Percentiles rank a stretch among this genome's conserved stretches.
Evolutionary conservation across 2,797 vertebrate genomes (phyloP).

Genomic region (Spinus pinus): DNA sequence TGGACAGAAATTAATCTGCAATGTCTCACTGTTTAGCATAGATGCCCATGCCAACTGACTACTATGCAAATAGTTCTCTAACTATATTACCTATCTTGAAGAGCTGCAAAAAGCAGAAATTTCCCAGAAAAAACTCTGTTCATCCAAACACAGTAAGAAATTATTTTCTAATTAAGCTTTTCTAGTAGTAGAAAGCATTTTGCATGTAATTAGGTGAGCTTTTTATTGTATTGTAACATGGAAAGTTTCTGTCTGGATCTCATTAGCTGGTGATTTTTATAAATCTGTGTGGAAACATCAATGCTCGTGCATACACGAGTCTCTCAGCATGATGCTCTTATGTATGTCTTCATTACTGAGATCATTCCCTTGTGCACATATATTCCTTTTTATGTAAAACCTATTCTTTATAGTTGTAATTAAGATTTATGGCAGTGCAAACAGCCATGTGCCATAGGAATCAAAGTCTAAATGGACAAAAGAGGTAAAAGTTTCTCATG

Average conservation of each 20-base stretch:
- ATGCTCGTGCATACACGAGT: background rate
- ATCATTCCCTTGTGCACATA: background rate
- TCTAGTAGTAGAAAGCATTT: background rate
- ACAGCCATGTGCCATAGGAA: background rate
- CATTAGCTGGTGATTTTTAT: background rate
- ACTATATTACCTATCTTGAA: background rate
- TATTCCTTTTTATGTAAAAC: background rate
- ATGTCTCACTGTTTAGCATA: background rate
- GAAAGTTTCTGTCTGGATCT: background rate
- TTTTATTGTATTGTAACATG: background rate
- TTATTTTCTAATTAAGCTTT: background rate
- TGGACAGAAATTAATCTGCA: background rate
- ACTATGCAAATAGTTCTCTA: background rate
- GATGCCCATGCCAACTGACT: background rate
- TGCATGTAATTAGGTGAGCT: background rate
- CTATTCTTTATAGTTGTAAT: background rate
- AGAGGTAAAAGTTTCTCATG: background rate
- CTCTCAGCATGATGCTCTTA: background rate
- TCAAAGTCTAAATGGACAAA: background rate
- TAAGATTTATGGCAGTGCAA: background rate
- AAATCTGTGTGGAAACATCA: background rate
- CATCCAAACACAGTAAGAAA: background rate
- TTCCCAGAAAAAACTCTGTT: background rate
- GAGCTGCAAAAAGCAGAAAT: background rate
- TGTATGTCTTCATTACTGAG: background rate